Conservation (phyloP, 2,888 invertebrate genomes). For the Ornithoptera priamus region DNA sequence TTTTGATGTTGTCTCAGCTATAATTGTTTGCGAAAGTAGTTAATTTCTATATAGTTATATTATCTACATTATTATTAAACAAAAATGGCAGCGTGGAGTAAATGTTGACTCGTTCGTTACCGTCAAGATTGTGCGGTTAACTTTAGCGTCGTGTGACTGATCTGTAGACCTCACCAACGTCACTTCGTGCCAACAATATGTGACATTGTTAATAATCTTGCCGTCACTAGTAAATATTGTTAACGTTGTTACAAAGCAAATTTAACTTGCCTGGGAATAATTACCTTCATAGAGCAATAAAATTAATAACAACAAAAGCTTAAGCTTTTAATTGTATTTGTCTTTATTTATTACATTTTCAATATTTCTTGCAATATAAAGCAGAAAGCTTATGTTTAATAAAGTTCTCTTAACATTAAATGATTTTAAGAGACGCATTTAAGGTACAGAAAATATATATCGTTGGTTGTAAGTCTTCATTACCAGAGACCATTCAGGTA, state of each 20-base stretch:
- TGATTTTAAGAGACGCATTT: too few relatives aligned
- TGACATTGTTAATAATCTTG: constrained; percentile 2
- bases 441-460: too few relatives aligned
- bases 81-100: background rate
- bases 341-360: too few relatives aligned
- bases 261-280: background rate
- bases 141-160: background rate
- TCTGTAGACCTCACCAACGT: constrained; percentile 9
- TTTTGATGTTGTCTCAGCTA: too few relatives aligned
- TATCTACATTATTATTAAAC: background rate
- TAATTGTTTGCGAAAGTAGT: background rate
- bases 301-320: background rate
- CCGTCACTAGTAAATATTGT: background rate
- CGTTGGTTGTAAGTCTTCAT: too few relatives aligned
- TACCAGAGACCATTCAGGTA: too few relatives aligned
- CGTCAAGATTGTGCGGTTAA: constrained; percentile 2
- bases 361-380: background rate
- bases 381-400: background rate
- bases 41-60: too few relatives aligned
- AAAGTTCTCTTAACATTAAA: too few relatives aligned
- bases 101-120: background rate
- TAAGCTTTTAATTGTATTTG: background rate
- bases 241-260: background rate
- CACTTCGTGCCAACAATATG: background rate
- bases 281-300: background rate